Percentiles rank a stretch among this genome's conserved stretches.
Evolutionary conservation across 2,888 invertebrate species (phyloP).

Genomic region (Xestia xanthographa): DNA sequence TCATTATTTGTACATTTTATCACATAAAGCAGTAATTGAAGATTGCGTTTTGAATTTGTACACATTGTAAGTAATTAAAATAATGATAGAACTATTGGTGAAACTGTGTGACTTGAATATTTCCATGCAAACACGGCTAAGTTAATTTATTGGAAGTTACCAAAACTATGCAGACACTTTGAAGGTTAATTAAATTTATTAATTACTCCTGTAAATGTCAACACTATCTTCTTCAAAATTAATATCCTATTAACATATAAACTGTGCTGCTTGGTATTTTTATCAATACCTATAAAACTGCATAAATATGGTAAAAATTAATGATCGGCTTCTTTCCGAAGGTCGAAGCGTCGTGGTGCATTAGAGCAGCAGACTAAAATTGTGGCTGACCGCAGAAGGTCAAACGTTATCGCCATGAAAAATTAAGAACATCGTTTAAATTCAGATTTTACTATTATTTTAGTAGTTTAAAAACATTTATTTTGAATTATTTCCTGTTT

Average conservation of each 20-base stretch:
- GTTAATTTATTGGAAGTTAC: conserved; percentile 30
- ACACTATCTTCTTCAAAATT: conserved; percentile 13
- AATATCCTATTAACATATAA: conserved; percentile 19
- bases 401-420: conserved; percentile 46
- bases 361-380: conserved; percentile 41
- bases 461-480: conserved; percentile 12
- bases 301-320: conserved; percentile 37
- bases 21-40: conserved; percentile 26
- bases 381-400: conserved; percentile 56
- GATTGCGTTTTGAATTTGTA: conserved; percentile 51
- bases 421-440: conserved; percentile 40
- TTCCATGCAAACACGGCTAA: conserved; percentile 3
- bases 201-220: conserved; percentile 37
- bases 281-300: conserved; percentile 25
- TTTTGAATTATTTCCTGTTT: conserved; percentile 36
- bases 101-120: conserved; percentile 35
- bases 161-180: conserved; percentile 24
- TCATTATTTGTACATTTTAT: conserved; percentile 39
- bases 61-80: conserved; percentile 43
- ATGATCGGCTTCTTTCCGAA: conserved; percentile 46
- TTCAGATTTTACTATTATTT: conserved; percentile 23
- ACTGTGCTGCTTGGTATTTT: conserved; percentile 15
- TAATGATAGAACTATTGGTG: conserved; percentile 33
- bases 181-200: conserved; percentile 38
- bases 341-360: conserved; percentile 45